These are phyloP conservation scores for Scrobipalpa atriplicella DNA, from an alignment of 2,888 invertebrate species.

Conservation along the genomic window DNA sequence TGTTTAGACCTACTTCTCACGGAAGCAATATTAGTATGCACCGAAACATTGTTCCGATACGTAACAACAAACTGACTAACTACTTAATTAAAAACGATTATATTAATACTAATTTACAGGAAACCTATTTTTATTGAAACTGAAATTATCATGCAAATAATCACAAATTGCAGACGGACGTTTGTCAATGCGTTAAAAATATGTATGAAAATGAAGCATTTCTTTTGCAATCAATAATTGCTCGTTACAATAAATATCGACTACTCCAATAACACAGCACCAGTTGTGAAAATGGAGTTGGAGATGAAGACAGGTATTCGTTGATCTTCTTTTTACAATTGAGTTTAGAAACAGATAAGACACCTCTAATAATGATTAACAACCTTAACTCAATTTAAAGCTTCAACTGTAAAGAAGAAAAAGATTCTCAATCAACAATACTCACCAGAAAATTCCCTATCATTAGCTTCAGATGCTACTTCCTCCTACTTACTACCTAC, in stretches of 20 bases:
- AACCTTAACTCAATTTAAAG: too few relatives aligned
- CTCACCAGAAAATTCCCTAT: too few relatives aligned
- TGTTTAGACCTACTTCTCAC: background rate
- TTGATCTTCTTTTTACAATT: too few relatives aligned
- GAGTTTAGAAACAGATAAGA: too few relatives aligned
- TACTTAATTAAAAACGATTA: constrained; percentile 1
- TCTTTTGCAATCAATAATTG: background rate
- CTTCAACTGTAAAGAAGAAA: too few relatives aligned
- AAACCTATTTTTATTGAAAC: background rate
- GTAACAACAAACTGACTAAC: background rate
- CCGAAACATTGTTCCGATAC: constrained; percentile 6
- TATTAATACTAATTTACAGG: constrained; percentile 2
- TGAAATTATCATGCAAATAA: constrained; percentile 1
- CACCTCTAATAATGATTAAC: too few relatives aligned
- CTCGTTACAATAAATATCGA: background rate
- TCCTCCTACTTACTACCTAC: too few relatives aligned
- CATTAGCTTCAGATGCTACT: too few relatives aligned
- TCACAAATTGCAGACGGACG: background rate
- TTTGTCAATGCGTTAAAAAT: constrained; percentile 5
- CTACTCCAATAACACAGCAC: background rate
- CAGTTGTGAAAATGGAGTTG: background rate
- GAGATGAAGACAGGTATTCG: background rate
- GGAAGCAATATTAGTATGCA: background rate
- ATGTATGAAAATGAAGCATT: background rate
- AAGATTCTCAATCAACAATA: too few relatives aligned